Evolutionary conservation across 2,888 invertebrate genomes (phyloP), one percentile per base, ranked within the genome.

Genomic region (Conops quadrifasciatus): DNA sequence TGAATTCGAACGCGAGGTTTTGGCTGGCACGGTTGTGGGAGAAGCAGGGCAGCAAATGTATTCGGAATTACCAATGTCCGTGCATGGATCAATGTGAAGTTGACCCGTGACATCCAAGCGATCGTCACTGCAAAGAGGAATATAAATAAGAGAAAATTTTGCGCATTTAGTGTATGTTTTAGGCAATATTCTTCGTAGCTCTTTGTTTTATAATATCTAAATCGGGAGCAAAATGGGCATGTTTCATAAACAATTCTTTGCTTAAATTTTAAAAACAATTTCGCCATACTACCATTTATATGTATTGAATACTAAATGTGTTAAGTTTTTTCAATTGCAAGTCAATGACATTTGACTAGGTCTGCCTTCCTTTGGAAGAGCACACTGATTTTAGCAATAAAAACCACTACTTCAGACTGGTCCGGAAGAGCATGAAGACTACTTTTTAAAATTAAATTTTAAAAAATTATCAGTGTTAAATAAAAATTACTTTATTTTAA

Each of bases 21-120:
- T 87, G 49, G 88, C 91, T 73, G 93, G 93, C 66, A 93, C 92
- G 16, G 93, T 92, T 73, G 92, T 91, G 45, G 92, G 92, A 15
- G 92, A 92, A 1, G 91, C 91, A 19, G 92, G 91, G 45, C 91
- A 91, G 79, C 89, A 90, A 16, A 79, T 80, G 13, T 80, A 78
- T 9, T 80, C 82, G 47, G 74, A 75, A 70, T 76, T 78, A n/a
- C 82, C 80, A 60, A 87, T 84, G 56, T 83, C 73, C 75, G 86
- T 82, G 2, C 77, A 79, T 56, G 91, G 90, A 77, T 91, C 91
- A 5, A 91, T 86, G 79, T 89, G 90, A 74, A 92, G 90, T 70
- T 89, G 89, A 83, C 92, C 91, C 74, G 89, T 87, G 79, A 91
- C 89, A 79, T 90, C 87, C 9, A 88, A 87, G 64, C 90, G 83